Base-by-base conservation (phyloP, 2,797 vertebrate genomes). In the Gephyroberyx darwinii region DNA sequence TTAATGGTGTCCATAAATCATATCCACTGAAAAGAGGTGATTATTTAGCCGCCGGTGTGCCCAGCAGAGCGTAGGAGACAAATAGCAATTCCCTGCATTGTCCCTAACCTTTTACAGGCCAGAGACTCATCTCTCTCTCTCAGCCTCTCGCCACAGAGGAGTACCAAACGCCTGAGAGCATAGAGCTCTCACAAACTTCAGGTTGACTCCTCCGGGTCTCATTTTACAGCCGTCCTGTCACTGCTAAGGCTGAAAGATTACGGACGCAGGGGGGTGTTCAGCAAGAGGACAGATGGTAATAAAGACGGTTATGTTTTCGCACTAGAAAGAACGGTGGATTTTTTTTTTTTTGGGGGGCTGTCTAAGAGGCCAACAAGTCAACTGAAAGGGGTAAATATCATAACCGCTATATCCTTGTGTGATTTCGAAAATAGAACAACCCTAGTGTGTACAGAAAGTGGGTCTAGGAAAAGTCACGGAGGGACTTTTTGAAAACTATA, bases 1-100 rank as follows among this genome's bases (percentile, higher is more conserved):
- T 86, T 86, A 89, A 87, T 82, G 50, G 62, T 53, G 58, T 61
- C 55, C 41, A 92, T 88, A 87, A 86, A 85, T 90, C 87, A 91
- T 65, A 70, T 52, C 61, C 67, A 43, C 52, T 33, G 78, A 80
- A 57, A 66, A 60, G 74, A 79, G 77, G 72, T 69, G 41, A 84
- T 73, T 65, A 41, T 85, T 85, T 84, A 75, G 64, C 74, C 69
- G 76, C 54, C 68, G 5, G 37, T 57, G 74, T 37, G 74, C 51
- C 83, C 83, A 55, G 77, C 65, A 12, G 65, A 82, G 84, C 80
- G 52, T 33, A 41, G 71, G 75, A 91, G 86, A 91, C 84, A 83
- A 90, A 89, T 79, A 86, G 83, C 68, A 54, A 77, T 69, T 65
- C 80, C 74, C 47, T 19, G 81, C 75, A 75, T 84, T 86, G 81